Evolutionary conservation across 1,140 invertebrate genomes (phyloP).

Genomic region (Vanessa atalanta): DNA sequence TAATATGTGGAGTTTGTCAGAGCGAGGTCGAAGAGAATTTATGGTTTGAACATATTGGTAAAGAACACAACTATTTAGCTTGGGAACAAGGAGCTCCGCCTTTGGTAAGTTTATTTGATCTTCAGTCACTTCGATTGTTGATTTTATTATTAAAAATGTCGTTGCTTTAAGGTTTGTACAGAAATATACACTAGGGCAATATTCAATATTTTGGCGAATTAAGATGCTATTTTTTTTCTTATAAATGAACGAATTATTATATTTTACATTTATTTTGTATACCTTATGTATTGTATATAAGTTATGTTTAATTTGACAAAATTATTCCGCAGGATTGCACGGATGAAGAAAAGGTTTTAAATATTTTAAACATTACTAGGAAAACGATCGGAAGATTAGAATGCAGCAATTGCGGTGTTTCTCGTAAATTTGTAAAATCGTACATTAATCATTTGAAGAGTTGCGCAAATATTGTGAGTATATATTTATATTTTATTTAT

Average conservation of each 20-base stretch:
- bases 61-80: constrained; percentile 59
- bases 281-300: neutral
- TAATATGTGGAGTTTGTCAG: constrained; percentile 55
- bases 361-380: constrained; percentile 49
- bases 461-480: constrained; percentile 38
- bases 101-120: constrained; percentile 40
- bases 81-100: constrained; percentile 51
- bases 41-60: constrained; percentile 53
- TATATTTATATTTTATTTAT: no score
- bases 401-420: constrained; percentile 51
- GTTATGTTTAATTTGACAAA: neutral
- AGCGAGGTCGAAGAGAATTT: constrained; percentile 31
- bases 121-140: no score
- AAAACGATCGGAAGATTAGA: constrained; percentile 41
- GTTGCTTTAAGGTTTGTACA: no score
- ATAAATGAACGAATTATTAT: no score
- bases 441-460: constrained; percentile 52
- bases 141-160: no score
- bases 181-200: no score
- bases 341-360: constrained; percentile 41
- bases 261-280: no score
- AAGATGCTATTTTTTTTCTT: no score
- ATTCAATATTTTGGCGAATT: no score
- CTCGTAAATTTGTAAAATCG: constrained; percentile 47
- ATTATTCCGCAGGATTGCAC: constrained; percentile 51